Conservation (phyloP, 2,797 vertebrate genomes). For the Rhabdomys pumilio region DNA sequence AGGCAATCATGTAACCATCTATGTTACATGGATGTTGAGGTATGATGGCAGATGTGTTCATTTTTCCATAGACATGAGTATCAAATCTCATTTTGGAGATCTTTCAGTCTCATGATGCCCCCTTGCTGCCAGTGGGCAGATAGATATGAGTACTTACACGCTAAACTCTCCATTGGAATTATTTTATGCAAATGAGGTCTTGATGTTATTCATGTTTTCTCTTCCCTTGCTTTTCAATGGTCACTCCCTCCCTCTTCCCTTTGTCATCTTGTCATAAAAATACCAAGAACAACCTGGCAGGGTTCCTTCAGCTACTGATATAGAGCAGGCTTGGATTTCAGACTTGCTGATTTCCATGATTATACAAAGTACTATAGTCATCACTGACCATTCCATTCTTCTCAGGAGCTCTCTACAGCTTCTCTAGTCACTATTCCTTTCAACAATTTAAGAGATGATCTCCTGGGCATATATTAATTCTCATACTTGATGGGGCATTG, state of each 20-base stretch:
- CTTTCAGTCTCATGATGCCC: not conserved
- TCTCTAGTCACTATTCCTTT: not conserved
- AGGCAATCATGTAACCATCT: not conserved
- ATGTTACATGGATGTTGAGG: not conserved
- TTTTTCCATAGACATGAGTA: not conserved
- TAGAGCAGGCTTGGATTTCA: not conserved
- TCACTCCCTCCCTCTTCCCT: not conserved
- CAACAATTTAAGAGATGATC: not conserved
- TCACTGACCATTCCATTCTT: not conserved
- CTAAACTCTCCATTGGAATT: not conserved
- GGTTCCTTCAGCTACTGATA: not conserved
- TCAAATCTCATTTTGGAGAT: not conserved
- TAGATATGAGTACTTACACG: not conserved
- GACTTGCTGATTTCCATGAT: constrained; percentile 6
- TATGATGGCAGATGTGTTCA: not conserved
- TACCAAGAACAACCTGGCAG: not conserved
- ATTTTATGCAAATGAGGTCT: not conserved
- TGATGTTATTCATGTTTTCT: not conserved
- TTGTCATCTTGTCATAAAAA: constrained; percentile 22
- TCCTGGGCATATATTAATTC: not conserved
- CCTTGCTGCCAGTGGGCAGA: not conserved
- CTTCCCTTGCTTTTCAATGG: not conserved
- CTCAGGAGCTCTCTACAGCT: not conserved
- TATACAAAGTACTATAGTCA: not conserved
- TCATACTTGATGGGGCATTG: not conserved